phyloP scores from a whole-genome alignment of 2,888 invertebrate genomes.

The Malthinus seriepunctatus region DNA sequence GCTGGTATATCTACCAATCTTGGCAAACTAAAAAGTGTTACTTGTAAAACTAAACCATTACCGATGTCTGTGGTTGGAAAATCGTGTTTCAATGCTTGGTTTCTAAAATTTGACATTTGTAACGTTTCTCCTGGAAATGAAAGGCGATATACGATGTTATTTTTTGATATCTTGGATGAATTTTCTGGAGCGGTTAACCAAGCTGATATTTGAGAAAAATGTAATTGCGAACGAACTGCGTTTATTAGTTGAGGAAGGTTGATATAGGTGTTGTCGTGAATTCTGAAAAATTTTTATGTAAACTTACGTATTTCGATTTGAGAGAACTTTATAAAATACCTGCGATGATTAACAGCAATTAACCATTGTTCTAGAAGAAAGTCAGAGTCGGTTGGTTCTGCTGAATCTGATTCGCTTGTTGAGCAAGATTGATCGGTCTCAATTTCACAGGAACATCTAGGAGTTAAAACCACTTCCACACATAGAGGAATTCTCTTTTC shows the following conservation, averaged over 20 bases:
- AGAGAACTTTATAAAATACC: slow-evolving; percentile 50
- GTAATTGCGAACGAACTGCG: slow-evolving; percentile 91
- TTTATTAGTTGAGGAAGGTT: slow-evolving; percentile 79
- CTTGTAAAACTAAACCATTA: slow-evolving; percentile 63
- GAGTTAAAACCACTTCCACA: slow-evolving; percentile 79
- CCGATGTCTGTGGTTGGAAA: slow-evolving; percentile 74
- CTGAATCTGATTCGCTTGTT: slow-evolving; percentile 51
- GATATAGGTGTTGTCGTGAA: slow-evolving; percentile 56
- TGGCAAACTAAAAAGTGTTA: slow-evolving; percentile 71
- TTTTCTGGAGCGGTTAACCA: slow-evolving; percentile 69
- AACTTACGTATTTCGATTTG: not conserved
- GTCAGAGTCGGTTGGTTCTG: slow-evolving; percentile 55
- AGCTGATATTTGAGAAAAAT: slow-evolving; percentile 95
- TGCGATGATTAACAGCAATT: slow-evolving; percentile 65
- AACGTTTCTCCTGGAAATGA: slow-evolving; percentile 68
- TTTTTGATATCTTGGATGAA: slow-evolving; percentile 46
- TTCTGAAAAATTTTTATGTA: slow-evolving; percentile 49
- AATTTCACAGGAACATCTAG: slow-evolving; percentile 64
- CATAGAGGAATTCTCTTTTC: slow-evolving; percentile 74
- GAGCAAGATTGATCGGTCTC: slow-evolving; percentile 40
- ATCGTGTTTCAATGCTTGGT: slow-evolving; percentile 66
- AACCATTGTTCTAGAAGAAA: slow-evolving; percentile 84
- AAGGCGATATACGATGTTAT: slow-evolving; percentile 68
- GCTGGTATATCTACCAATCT: slow-evolving; percentile 73
- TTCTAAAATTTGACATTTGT: slow-evolving; percentile 59